Base-by-base conservation (phyloP, 2,797 vertebrate genomes). In the Eulemur coronatus region DNA sequence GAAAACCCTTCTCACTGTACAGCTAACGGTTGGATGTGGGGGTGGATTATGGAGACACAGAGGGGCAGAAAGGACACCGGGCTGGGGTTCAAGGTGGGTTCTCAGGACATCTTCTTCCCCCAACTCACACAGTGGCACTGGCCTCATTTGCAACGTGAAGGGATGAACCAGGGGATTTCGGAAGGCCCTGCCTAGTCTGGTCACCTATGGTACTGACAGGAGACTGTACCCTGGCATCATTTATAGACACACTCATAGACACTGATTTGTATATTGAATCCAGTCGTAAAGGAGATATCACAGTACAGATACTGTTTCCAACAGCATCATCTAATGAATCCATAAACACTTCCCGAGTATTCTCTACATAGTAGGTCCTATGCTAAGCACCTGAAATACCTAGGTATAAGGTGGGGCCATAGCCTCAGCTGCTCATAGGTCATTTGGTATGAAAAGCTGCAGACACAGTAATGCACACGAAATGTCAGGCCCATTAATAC, bases 121-220 rank as follows among this genome's bases (percentile, higher is more conserved):
- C 1, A 0, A n/a, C 28, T 89, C 50, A 41, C 9, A 10, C 0
- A 2, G 30, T 24, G 48, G 26, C 43, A 18, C 0, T 4, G 1
- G 14, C 48, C 24, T 50, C 9, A 6, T 28, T 63, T 59, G 50
- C 52, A 30, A n/a, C 1, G 1, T 4, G 14, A 48, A 41, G 10
- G 61, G 72, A 14, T 7, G n/a, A 75, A 55, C 14, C 14, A 14
- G 17, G 50, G 11, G 33, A 48, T 59, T 41, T 67, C 24, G 26
- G 43, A 93, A 96, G 52, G 4, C 46, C 24, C 52, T 72, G 2
- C 18, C 41, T 63, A 22, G 24, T 88, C 38, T n/a, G 3, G 30
- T 76, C 80, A 35, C 10, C 2, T 67, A 38, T 1, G 24, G 1
- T n/a, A 35, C 13, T 57, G 41, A 61, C 33, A 73, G 11, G n/a